These are phyloP conservation scores for Unio pictorum DNA, from an alignment of 2,888 invertebrate species.

Conservation along the genomic window DNA sequence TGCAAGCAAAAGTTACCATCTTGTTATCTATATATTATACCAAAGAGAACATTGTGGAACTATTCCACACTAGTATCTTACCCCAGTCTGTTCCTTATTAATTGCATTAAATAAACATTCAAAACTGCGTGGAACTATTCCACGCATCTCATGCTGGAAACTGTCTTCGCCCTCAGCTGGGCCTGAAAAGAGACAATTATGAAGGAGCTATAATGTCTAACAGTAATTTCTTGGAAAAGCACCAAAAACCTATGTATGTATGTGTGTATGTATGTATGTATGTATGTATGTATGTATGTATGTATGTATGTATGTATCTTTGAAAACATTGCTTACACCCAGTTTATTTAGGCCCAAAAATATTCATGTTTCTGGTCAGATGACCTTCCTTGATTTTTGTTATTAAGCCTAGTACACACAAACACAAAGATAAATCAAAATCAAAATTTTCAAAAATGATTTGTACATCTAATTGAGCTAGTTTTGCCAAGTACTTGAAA, in stretches of 20 bases:
- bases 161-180: conserved; percentile 64
- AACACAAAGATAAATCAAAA: no score
- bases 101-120: conserved; percentile 69
- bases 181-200: conserved; percentile 31
- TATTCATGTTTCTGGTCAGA: no score
- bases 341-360: background rate
- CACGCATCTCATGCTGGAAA: conserved; percentile 65
- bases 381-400: no score
- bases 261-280: no score
- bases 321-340: background rate
- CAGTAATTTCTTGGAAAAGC: background rate
- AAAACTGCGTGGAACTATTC: conserved; percentile 71
- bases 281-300: no score
- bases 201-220: background rate
- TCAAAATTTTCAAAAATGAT: no score
- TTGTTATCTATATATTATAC: conserved; percentile 59
- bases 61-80: conserved; percentile 60
- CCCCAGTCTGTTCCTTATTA: conserved; percentile 61
- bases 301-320: no score
- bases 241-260: background rate
- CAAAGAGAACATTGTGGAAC: conserved; percentile 70
- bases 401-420: no score
- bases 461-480: no score
- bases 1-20: conserved; percentile 51
- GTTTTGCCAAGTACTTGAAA: no score